Evolutionary conservation across 1,140 invertebrate genomes (phyloP), one percentile per base, ranked within the genome.

Genomic region (Drosophila bocqueti): DNA sequence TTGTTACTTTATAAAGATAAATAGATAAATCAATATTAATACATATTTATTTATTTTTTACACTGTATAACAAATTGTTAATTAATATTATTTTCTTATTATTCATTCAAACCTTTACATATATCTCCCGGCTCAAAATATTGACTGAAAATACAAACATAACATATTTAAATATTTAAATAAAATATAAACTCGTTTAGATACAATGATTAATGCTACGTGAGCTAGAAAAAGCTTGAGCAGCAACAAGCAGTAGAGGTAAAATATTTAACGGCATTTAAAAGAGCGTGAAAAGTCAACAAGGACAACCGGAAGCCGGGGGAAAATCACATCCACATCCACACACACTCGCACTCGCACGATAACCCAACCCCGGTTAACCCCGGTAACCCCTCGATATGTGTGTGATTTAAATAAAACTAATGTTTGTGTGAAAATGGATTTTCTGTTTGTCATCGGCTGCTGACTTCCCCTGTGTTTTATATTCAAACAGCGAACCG

Each of bases 211-310:
- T 82, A 85, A 85, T 79, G 75, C 65, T 24, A 29, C 40, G 13
- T 18, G 45, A 72, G 15, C 54, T 38, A 24, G 5, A 61, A 45
- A 42, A 46, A 52, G 21, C 45, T 55, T 9, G 11, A 11, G 40
- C 46, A 76, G 24, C 50, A 62, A 63, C 45, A 61, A 67, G 47
- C 68, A 40, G 45, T 18, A 65, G 62, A 43, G 49, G 49, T 66
- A 29, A 81, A 64, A 81, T 57, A 77, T 84, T 83, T 80, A 80
- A 84, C 78, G 81, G 71, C 81, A 79, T 75, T 92, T 91, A 92
- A 92, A 91, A 67, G 83, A 92, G 91, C 90, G 83, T 92, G 91
- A 92, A 92, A 92, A 92, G 90, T 92, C 91, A 92, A 92, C 90
- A 79, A 80, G 81, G 77, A 78, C 75, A 47, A 78, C 36, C 49